Evolutionary conservation across 2,888 invertebrate genomes (phyloP).

Genomic region (Nemotelus pantherinus): DNA sequence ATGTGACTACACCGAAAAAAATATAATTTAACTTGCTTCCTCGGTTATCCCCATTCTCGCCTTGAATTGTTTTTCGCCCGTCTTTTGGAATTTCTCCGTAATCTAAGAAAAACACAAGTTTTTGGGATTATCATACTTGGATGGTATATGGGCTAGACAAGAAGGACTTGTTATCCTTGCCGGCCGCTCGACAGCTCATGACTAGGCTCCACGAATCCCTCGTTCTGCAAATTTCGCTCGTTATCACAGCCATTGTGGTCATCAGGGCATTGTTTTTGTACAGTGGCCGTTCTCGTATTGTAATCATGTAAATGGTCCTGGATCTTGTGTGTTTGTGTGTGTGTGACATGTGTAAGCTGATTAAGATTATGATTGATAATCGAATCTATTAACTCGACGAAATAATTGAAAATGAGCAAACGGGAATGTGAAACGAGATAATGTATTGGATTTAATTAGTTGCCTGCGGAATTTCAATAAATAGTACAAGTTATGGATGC

Average conservation of each 20-base stretch:
- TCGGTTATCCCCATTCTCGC: neutral
- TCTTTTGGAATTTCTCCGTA: neutral
- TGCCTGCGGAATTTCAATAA: no score
- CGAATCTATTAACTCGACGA: constrained; percentile 23
- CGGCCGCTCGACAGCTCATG: neutral
- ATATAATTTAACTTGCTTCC: no score
- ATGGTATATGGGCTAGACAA: neutral
- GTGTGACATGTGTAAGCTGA: constrained; percentile 23
- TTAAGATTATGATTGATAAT: constrained; percentile 35
- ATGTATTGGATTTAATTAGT: neutral
- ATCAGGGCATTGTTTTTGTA: neutral
- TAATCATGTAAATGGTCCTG: constrained; percentile 20
- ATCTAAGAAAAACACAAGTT: constrained; percentile 27
- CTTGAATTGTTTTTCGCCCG: constrained; percentile 8
- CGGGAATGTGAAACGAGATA: neutral
- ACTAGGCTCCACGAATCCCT: neutral
- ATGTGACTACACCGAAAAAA: no score
- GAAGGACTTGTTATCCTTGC: neutral
- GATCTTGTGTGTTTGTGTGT: constrained; percentile 8
- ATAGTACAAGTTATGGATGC: no score
- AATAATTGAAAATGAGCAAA: constrained; percentile 18
- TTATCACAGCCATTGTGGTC: constrained; percentile 3
- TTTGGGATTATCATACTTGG: constrained; percentile 19
- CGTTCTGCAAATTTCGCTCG: neutral
- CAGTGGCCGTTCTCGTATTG: neutral